Percentiles rank a stretch among this genome's conserved stretches.
Conservation (phyloP, 2,888 invertebrate genomes). For the Microdon myrmicae region DNA sequence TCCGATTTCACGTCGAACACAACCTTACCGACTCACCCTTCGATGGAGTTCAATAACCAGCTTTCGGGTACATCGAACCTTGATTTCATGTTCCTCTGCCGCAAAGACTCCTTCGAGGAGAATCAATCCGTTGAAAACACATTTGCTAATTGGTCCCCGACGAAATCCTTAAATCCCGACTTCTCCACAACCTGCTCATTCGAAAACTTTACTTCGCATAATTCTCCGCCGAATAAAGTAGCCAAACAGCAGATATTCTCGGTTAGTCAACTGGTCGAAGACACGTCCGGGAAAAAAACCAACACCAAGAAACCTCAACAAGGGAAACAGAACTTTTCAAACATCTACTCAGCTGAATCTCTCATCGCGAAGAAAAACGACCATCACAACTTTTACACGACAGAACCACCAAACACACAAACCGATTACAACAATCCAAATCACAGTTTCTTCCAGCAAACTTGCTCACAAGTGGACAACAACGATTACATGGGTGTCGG, state of each 20-base stretch:
- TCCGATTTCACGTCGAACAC: slow-evolving; percentile 12
- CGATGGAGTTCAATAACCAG: slow-evolving; percentile 36
- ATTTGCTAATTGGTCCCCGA: slow-evolving; percentile 45
- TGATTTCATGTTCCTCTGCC: slow-evolving; percentile 25
- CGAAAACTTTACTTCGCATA: slow-evolving; percentile 40
- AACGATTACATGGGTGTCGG: slow-evolving; percentile 47
- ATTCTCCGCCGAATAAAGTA: slow-evolving; percentile 57
- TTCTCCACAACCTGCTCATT: slow-evolving; percentile 33
- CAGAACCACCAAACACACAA: slow-evolving; percentile 13
- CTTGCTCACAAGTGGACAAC: slow-evolving; percentile 33
- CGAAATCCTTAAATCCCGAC: slow-evolving; percentile 29
- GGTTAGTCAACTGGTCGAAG: slow-evolving; percentile 73
- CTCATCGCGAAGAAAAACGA: slow-evolving; percentile 52
- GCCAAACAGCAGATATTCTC: slow-evolving; percentile 68
- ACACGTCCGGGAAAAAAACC: slow-evolving; percentile 55
- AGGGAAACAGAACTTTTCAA: slow-evolving; percentile 39
- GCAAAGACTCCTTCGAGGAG: slow-evolving; percentile 42
- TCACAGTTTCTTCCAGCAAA: slow-evolving; percentile 52
- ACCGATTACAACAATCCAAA: slow-evolving; percentile 23
- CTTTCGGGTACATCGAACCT: slow-evolving; percentile 9
- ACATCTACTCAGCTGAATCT: slow-evolving; percentile 55
- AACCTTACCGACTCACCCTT: slow-evolving; percentile 5
- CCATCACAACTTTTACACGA: slow-evolving; percentile 18
- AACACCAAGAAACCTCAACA: not conserved
- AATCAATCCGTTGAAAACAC: no score